Base-by-base conservation (phyloP, 2,113 vertebrate genomes). In the Thymallus thymallus region DNA sequence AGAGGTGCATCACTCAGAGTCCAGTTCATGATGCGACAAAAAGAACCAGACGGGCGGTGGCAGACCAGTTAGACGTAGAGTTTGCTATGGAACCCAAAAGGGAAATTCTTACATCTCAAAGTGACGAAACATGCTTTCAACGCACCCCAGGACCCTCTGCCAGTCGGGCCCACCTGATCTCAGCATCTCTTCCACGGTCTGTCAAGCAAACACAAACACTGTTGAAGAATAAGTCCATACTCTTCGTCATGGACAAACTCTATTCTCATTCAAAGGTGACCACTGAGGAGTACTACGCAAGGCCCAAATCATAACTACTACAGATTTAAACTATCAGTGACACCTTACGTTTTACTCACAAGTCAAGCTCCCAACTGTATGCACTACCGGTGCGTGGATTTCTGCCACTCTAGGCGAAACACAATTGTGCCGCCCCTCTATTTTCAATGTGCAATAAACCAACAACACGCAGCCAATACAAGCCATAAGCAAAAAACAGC, bases 81-180 rank as follows among this genome's bases (percentile, higher is more conserved):
- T 18, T 51, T 18, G 13, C 14, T 14, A 61, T n/a, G 22, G 29
- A 67, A 68, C 4, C 32, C 16, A 20, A 20, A 67, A n/a, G 23
- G 26, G 20, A 41, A 64, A 24, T 0, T 1, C 20, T 94, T 86
- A 93, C 86, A 91, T 91, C 80, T 92, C 92, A 84, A 94, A 92
- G 77, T 92, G 90, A 22, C 88, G 90, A 75, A 91, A 93, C 75
- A 93, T 91, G 68, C 87, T 91, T 74, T 93, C 90, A n/a, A 94
- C 87, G 2, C 93, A 93, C 45, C 80, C 80, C 72, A 93, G 88
- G 10, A 94, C 93, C 76, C 82, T 89, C 85, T 93, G 92, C 92
- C 93, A 94, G 84, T 94, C 90, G 3, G 93, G 92, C 29, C 92
- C 91, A 0, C 82, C 83, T 0, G 71, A 51, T 72, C 89, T 90